Percentiles rank a stretch among this genome's conserved stretches.
Evolutionary conservation across 2,113 vertebrate genomes (phyloP).

Genomic region (Holacanthus passer): DNA sequence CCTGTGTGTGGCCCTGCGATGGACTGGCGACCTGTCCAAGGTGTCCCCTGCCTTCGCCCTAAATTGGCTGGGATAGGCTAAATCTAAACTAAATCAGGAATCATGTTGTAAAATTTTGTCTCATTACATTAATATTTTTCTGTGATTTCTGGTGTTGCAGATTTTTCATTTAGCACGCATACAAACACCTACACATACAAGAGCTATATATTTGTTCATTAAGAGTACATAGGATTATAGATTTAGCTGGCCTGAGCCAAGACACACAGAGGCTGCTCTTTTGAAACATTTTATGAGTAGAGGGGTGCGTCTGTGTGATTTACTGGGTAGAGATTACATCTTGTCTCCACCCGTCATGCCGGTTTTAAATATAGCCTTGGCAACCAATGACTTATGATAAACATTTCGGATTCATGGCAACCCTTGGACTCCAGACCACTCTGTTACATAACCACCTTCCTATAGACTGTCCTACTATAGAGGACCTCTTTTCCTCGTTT

Average conservation of each 20-base stretch:
- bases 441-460: conserved; percentile 20
- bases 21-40: too few relatives aligned
- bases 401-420: conserved; percentile 37
- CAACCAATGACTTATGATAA: conserved; percentile 37
- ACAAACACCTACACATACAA: too few relatives aligned
- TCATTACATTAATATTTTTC: neutral
- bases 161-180: neutral
- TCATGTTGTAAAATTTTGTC: neutral
- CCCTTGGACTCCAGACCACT: conserved; percentile 21
- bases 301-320: conserved; percentile 55
- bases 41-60: too few relatives aligned
- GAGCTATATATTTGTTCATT: too few relatives aligned
- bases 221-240: neutral
- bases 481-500: neutral
- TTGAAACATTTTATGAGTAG: neutral
- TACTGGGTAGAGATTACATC: conserved; percentile 10
- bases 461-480: neutral
- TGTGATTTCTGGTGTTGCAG: neutral
- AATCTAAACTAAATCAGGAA: neutral
- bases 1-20: too few relatives aligned
- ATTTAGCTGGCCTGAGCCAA: neutral
- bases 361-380: conserved; percentile 4
- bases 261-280: neutral
- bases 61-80: too few relatives aligned
- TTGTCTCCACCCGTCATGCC: conserved; percentile 22